phyloP scores from a whole-genome alignment of 2,888 invertebrate species.

The Trichogramma evanescens region DNA sequence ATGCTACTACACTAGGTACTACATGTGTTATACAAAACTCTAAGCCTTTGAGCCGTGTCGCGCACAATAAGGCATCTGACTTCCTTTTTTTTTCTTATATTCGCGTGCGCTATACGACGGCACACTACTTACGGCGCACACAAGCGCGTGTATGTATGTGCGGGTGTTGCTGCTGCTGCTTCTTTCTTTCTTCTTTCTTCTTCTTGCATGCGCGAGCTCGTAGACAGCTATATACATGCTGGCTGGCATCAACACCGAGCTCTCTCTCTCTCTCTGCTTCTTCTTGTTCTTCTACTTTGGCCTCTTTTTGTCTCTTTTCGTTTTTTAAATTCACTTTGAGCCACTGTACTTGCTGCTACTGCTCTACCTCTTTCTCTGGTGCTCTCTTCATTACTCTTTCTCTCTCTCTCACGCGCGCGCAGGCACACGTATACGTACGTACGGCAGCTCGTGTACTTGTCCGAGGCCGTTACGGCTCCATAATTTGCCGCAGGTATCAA shows the following conservation, averaged over 20 bases:
- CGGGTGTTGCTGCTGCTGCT: constrained; percentile 5
- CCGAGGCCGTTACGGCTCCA: not conserved
- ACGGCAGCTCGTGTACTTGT: constrained; percentile 14
- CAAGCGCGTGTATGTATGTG: no score
- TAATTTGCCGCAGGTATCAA: constrained; percentile 12
- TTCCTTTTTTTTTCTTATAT: constrained; percentile 29
- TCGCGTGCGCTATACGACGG: no score
- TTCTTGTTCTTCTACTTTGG: not conserved
- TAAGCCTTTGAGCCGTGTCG: constrained; percentile 46
- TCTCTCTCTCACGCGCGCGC: not conserved
- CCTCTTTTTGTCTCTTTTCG: constrained; percentile 25
- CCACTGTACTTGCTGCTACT: constrained; percentile 5
- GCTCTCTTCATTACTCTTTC: not conserved
- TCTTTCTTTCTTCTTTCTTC: constrained; percentile 14
- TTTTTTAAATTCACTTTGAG: constrained; percentile 33
- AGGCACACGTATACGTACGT: not conserved
- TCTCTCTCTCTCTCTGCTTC: constrained; percentile 5
- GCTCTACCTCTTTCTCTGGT: constrained; percentile 2
- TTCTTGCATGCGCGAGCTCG: not conserved
- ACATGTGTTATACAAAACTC: constrained; percentile 35
- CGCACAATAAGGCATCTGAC: constrained; percentile 46
- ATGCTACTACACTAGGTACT: constrained; percentile 14
- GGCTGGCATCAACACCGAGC: not conserved
- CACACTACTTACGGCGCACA: no score
- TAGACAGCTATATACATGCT: not conserved